phyloP scores from a whole-genome alignment of 2,888 invertebrate species.

The Ormyrus thymus region DNA sequence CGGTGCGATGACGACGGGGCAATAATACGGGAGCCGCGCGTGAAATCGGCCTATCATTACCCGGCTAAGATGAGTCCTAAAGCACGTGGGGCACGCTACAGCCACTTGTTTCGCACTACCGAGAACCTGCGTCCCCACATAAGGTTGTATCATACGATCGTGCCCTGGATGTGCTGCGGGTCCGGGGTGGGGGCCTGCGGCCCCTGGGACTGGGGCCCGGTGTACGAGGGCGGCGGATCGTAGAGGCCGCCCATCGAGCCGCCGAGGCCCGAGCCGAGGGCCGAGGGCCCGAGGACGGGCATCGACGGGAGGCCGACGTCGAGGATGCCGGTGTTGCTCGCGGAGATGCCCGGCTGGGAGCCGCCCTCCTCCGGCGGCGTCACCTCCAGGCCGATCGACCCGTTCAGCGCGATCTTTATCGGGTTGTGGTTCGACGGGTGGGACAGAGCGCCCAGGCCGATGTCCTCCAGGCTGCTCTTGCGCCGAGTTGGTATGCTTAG shows the following conservation, averaged over 20 bases:
- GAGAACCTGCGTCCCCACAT: conserved; percentile 93
- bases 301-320: conserved; percentile 75
- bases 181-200: conserved; percentile 75
- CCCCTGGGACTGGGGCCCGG: conserved; percentile 66
- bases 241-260: conserved; percentile 76
- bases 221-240: conserved; percentile 76
- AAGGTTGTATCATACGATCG: conserved; percentile 96
- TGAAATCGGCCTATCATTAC: not conserved
- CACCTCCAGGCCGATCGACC: conserved; percentile 88
- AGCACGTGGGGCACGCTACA: conserved; percentile 77
- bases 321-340: conserved; percentile 77
- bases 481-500: conserved; percentile 82
- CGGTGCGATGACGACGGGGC: not conserved
- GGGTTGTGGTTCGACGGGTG: conserved; percentile 86
- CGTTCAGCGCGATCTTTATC: conserved; percentile 90
- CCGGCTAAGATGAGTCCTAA: conserved; percentile 24
- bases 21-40: not conserved
- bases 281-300: conserved; percentile 62
- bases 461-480: conserved; percentile 90
- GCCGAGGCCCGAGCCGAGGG: conserved; percentile 66
- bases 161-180: conserved; percentile 89
- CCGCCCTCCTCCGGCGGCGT: conserved; percentile 78
- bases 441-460: conserved; percentile 81
- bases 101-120: conserved; percentile 84
- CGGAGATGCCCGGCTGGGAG: conserved; percentile 72